Evolutionary conservation across 2,113 vertebrate species (phyloP), one percentile per base, ranked within the genome.

Genomic region (Hypanus sabinus): DNA sequence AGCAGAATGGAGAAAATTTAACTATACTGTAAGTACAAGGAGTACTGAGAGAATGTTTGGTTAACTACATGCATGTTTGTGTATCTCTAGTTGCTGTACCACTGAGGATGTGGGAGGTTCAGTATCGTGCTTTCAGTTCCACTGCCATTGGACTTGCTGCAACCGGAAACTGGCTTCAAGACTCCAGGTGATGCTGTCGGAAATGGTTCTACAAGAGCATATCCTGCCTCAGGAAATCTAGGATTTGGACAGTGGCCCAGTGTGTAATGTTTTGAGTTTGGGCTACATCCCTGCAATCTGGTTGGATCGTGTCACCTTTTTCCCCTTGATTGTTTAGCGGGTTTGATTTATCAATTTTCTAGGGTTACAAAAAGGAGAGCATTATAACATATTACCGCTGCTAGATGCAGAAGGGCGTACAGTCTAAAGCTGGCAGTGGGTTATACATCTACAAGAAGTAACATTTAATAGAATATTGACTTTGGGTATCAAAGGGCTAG

Each of bases 91-190:
- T 93, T 73, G 65, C 91, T 73, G 70, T 93, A 73, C 91, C 91
- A 27, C 91, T 93, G 73, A 68, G 73, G 38, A 93, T 93, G 91
- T 93, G 91, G 91, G 91, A 93, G 22, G 91, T 93, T 55, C 91
- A 93, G 91, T 93, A 93, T 73, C 91, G 91, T 27, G 68, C 91
- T 27, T 73, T 55, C 8, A 93, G 68, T 46, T 73, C 91, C 70
- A 73, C 70, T 75, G 68, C 91, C 70, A 75, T 93, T 27, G 91
- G 68, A 55, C 91, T 93, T 73, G 91, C 91, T 93, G 91, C 91
- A 93, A 93, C 91, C 27, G 91, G 91, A 27, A 93, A 93, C 70
- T 93, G 91, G 91, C 91, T 93, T 24, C 91, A 93, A 55, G 91
- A 93, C 24, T 70, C 91, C 36, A 93, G 91, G 9, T 93, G 71